Evolutionary conservation across 2,888 invertebrate genomes (phyloP), one percentile per base, ranked within the genome.

Genomic region (Leptopilina myrica): DNA sequence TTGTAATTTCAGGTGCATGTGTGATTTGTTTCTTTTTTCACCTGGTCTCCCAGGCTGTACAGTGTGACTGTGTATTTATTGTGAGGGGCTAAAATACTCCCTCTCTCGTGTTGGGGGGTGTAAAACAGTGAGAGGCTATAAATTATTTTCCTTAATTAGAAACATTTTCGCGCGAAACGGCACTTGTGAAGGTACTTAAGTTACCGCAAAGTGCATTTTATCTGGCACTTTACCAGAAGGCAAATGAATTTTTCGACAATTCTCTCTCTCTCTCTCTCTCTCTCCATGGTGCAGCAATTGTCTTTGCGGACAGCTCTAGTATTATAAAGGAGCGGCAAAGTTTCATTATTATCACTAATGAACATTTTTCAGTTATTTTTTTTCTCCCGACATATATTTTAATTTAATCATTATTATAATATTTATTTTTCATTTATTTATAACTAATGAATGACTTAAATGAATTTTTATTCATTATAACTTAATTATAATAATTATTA

Each of bases 61-160:
- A 53, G 20, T 14, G 26, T 53, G 53, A 20, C 7, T 69, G 53
- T 14, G 53, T 69, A 69, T 69, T 69, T 69, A 53, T 49, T 43
- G 7, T 69, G 46, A 12, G 49, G 12, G 14, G 49, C 53, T 69
- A 53, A 69, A 69, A 69, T 49, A 53, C 26, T 26, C 26, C 9
- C 53, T 33, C 33, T 33, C 33, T 7, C 53, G 49, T 26, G 53
- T 20, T 67, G 53, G 53, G 33, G 26, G 26, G 69, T 53, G 69
- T 53, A 69, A 69, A 69, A 69, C 69, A 53, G 49, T 11, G 49
- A 15, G 49, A 49, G 49, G 69, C 69, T 33, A 53, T 69, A 69
- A 69, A 69, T 69, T 69, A 69, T 69, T 69, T 69, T 69, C 43
- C 69, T 69, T 69, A 69, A 69, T 69, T 69, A 69, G 69, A 49